Percentiles rank a stretch among this genome's conserved stretches.
phyloP scores from a whole-genome alignment of 2,888 invertebrate genomes.

The Cheilosia vernalis region DNA sequence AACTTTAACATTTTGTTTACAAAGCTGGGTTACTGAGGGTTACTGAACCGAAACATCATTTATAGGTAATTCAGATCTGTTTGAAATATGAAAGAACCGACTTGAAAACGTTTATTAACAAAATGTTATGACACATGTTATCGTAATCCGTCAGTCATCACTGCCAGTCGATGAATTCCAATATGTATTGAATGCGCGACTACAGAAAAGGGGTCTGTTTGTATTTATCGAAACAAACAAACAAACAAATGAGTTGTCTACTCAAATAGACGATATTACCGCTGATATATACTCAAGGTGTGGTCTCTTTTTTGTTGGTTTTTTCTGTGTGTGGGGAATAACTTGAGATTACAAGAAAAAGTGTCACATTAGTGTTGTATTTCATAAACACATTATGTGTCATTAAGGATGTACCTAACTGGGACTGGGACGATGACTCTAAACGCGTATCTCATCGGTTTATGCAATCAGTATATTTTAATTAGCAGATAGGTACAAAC shows the following conservation, averaged over 20 bases:
- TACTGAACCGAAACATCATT: too few relatives aligned
- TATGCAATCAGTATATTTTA: too few relatives aligned
- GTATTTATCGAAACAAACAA: slow-evolving; percentile 48
- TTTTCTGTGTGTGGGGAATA: too few relatives aligned
- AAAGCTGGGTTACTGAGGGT: too few relatives aligned
- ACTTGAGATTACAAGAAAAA: neutral
- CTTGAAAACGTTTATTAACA: too few relatives aligned
- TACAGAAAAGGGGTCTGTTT: slow-evolving; percentile 39
- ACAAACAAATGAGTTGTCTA: slow-evolving; percentile 56
- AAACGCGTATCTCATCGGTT: too few relatives aligned
- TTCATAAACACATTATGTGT: too few relatives aligned
- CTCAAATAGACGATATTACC: slow-evolving; percentile 38
- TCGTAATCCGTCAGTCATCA: slow-evolving; percentile 1
- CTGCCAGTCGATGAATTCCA: slow-evolving; percentile 28
- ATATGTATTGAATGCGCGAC: slow-evolving; percentile 46
- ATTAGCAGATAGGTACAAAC: too few relatives aligned
- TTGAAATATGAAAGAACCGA: too few relatives aligned
- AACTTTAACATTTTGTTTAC: too few relatives aligned
- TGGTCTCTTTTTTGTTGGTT: slow-evolving; percentile 6
- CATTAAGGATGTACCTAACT: neutral
- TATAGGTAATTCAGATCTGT: too few relatives aligned
- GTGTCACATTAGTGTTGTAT: neutral
- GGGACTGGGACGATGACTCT: neutral
- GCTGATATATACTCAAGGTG: slow-evolving; percentile 41
- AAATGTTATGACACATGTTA: neutral